Base-by-base conservation (phyloP, 2,797 vertebrate species). In the Sebastes hubbsi region DNA sequence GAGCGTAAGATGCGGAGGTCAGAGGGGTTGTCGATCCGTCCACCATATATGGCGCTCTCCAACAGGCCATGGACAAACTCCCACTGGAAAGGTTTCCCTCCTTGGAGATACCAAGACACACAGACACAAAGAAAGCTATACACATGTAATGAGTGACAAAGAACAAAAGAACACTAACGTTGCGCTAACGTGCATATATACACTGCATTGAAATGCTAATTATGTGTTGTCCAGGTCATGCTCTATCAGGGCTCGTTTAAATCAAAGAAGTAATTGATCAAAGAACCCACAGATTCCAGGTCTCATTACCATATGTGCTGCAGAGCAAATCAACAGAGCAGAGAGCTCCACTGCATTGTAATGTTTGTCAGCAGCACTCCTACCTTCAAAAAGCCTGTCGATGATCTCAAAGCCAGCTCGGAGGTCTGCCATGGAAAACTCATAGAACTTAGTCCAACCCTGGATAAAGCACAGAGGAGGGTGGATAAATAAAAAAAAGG, bases 361-460 rank as follows among this genome's bases (percentile, higher is more conserved):
- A 30, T 62, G 60, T 49, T 34, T 58, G 70, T 63, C 25, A 71
- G n/a, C 67, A 74, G 58, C 1, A 9, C 34, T 18, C 96, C 90
- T 93, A 98, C 98, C 97, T 90, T 98, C 97, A 94, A 98, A 99
- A 56, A 99, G 97, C 52, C 96, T 92, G 91, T 99, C 97, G 66
- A 99, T 98, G 88, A 99, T 97, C 85, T 98, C 96, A 89, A 97
- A 99, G 6, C 97, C 98, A 65, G 98, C 98, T 25, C 97, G 97
- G 61, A 99, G 97, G 90, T 99, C 98, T 20, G 98, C 97, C 83
- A 99, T 94, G 46, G 98, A 99, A 92, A 99, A 99, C 89, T 99
- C 98, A 77, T 99, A 99, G 94, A 99, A 99, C 81, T 98, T 98
- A 12, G 98, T 99, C 98, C 98, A 99, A 56, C 98, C 98, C 98